These are phyloP conservation scores for Papilio xuthus DNA, from an alignment of 1,140 invertebrate species.

Conservation along the genomic window DNA sequence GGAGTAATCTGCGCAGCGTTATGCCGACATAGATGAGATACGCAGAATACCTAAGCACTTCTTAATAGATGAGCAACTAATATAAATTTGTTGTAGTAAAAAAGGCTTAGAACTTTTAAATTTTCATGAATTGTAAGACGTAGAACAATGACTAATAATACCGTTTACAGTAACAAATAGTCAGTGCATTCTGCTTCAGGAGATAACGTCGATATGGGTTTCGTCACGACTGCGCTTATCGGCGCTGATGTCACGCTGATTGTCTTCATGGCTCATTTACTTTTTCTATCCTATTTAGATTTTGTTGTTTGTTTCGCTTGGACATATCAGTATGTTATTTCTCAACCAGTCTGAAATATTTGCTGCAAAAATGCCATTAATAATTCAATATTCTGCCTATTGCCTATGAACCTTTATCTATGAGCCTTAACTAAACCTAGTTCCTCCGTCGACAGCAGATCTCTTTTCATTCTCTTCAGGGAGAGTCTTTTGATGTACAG, in stretches of 20 bases:
- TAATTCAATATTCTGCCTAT: too few relatives aligned
- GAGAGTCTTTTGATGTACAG: not conserved
- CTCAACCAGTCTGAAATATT: not conserved
- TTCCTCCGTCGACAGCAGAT: too few relatives aligned
- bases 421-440: too few relatives aligned
- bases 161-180: constrained; percentile 39
- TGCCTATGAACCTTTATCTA: too few relatives aligned
- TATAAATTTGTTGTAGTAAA: not conserved
- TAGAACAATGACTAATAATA: not conserved
- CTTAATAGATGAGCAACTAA: not conserved
- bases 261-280: constrained; percentile 19
- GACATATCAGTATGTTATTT: not conserved
- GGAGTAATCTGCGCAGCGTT: constrained; percentile 63
- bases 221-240: constrained; percentile 43
- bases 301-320: constrained; percentile 1
- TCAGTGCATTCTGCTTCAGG: constrained; percentile 21
- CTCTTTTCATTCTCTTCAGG: too few relatives aligned
- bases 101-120: not conserved
- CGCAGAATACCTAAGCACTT: constrained; percentile 41
- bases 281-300: not conserved
- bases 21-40: constrained; percentile 57
- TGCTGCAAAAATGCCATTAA: not conserved
- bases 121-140: not conserved
- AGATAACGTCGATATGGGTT: constrained; percentile 41
- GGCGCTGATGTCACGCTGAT: constrained; percentile 41